Evolutionary conservation across 2,113 vertebrate species (phyloP).

Genomic region (Nesoenas mayeri): DNA sequence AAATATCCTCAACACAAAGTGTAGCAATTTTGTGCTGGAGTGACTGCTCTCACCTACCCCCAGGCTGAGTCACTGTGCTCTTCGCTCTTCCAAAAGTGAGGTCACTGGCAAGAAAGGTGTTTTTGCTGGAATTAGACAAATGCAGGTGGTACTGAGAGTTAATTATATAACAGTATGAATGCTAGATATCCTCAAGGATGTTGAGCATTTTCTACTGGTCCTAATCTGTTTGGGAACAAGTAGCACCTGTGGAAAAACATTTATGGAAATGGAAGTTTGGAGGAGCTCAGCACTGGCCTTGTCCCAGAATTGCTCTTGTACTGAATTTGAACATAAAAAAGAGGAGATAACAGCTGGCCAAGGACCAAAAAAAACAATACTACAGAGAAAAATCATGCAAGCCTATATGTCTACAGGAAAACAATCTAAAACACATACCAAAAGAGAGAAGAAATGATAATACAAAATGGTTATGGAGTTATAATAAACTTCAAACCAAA

Average conservation of each 20-base stretch:
- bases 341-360: neutral
- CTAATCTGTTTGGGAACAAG: neutral
- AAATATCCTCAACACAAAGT: neutral
- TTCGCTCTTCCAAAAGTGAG: neutral
- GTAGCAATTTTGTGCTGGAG: neutral
- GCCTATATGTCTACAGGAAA: neutral
- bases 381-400: neutral
- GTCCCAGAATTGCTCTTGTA: neutral
- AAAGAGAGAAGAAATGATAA: neutral
- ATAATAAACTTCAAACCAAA: neutral
- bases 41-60: neutral
- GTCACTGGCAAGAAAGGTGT: neutral
- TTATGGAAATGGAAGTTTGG: neutral
- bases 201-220: neutral
- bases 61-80: neutral
- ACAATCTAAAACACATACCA: neutral
- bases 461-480: neutral
- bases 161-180: neutral
- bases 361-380: neutral
- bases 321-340: neutral
- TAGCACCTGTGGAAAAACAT: neutral
- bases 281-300: neutral
- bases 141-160: neutral
- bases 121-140: constrained; percentile 18
- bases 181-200: neutral